Conservation (phyloP, 2,888 invertebrate genomes). For the Platypus cylindrus region DNA sequence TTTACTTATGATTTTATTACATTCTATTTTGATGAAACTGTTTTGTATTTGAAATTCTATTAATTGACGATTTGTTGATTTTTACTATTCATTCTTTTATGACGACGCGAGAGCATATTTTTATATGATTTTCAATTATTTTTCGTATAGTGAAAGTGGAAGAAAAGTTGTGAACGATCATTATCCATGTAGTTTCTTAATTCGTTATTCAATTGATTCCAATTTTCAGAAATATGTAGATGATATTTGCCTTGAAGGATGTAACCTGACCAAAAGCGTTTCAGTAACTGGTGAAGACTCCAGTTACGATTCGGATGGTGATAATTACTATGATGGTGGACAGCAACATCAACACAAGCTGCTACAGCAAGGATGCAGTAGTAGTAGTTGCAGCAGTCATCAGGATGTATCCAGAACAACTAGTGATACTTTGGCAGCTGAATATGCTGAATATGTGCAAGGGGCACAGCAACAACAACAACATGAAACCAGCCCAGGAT, state of each 20-base stretch:
- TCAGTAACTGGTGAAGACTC: conserved; percentile 57
- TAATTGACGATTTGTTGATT: no score
- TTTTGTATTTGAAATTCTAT: no score
- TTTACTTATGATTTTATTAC: no score
- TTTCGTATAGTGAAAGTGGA: no score
- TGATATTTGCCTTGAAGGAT: conserved; percentile 45
- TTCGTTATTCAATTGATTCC: no score
- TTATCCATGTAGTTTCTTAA: no score
- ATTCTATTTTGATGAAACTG: no score
- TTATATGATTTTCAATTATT: no score
- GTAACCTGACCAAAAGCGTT: conserved; percentile 30
- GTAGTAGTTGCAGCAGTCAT: conserved; percentile 51
- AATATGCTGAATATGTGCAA: conserved; percentile 74
- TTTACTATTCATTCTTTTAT: no score
- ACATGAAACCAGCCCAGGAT: conserved; percentile 31
- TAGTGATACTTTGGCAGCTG: conserved; percentile 74
- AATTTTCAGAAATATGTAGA: conserved; percentile 67
- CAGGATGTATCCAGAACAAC: conserved; percentile 69
- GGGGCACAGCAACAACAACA: no score
- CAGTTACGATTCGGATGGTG: conserved; percentile 76
- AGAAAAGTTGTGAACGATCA: no score
- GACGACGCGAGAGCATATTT: no score
- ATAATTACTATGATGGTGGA: conserved; percentile 27
- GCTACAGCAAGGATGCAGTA: conserved; percentile 69
- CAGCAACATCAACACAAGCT: conserved; percentile 32